phyloP scores from a whole-genome alignment of 1,140 invertebrate species.

The Venturia canescens region DNA sequence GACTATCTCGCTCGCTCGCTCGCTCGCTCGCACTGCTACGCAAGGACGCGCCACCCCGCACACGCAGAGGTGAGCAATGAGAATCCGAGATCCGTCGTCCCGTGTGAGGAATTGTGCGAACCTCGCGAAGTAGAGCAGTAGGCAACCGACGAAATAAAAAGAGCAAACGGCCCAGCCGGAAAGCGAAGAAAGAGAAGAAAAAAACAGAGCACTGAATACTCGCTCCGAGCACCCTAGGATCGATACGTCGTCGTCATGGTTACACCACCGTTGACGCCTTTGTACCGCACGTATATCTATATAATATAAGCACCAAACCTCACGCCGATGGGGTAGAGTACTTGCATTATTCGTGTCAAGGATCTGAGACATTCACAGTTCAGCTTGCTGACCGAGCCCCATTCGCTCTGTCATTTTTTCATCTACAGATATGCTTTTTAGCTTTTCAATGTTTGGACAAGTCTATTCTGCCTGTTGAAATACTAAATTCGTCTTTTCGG shows the following conservation, averaged over 20 bases:
- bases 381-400: background rate
- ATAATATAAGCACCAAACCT: background rate
- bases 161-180: slow-evolving; percentile 11
- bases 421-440: background rate
- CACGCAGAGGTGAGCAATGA: background rate
- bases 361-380: slow-evolving; percentile 12
- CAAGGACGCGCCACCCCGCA: background rate
- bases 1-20: background rate
- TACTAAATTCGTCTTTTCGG: no score
- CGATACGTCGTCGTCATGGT: slow-evolving; percentile 19
- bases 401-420: background rate
- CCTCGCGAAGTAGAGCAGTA: slow-evolving; percentile 18
- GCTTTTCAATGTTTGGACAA: background rate
- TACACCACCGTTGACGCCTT: background rate
- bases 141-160: slow-evolving; percentile 4
- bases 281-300: background rate
- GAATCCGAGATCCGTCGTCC: background rate
- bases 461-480: no score
- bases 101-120: slow-evolving; percentile 7
- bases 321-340: background rate
- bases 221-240: background rate
- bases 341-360: slow-evolving; percentile 18
- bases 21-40: background rate
- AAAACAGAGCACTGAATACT: background rate
- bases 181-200: slow-evolving; percentile 2